Conservation (phyloP, 2,888 invertebrate genomes). For the Anodontia alba region DNA sequence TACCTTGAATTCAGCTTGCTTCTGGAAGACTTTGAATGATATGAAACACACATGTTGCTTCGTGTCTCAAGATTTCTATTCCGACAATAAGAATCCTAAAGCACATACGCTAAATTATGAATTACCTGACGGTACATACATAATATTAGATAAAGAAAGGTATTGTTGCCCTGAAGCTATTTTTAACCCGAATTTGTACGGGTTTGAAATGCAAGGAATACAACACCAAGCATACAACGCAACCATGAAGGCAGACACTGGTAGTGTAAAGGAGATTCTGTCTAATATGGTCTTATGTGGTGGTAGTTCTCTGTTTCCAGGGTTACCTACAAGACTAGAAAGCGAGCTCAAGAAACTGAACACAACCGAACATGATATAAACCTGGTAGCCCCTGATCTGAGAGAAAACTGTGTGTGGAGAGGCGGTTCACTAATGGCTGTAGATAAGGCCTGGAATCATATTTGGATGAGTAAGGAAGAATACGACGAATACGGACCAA, state of each 20-base stretch:
- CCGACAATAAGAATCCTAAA: not conserved
- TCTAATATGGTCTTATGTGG: not conserved
- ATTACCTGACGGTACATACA: not conserved
- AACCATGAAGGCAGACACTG: not conserved
- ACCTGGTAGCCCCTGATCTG: not conserved
- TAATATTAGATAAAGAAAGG: not conserved
- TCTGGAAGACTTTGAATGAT: not conserved
- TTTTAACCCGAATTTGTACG: constrained; percentile 14
- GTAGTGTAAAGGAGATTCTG: not conserved
- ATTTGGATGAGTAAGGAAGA: constrained; percentile 10
- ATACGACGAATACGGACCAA: constrained; percentile 9
- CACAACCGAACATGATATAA: not conserved
- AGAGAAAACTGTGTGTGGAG: not conserved
- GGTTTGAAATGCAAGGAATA: not conserved
- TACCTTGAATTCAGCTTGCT: not conserved
- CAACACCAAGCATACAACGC: not conserved
- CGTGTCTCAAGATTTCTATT: not conserved
- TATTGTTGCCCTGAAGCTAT: not conserved
- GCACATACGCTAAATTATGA: not conserved
- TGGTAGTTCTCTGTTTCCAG: not conserved
- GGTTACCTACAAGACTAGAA: not conserved
- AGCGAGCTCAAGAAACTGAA: not conserved
- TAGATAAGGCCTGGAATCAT: not conserved
- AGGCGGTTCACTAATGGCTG: not conserved
- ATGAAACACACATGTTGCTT: constrained; percentile 10